phyloP scores from a whole-genome alignment of 2,888 invertebrate genomes.

The Sarcophaga caerulescens region DNA sequence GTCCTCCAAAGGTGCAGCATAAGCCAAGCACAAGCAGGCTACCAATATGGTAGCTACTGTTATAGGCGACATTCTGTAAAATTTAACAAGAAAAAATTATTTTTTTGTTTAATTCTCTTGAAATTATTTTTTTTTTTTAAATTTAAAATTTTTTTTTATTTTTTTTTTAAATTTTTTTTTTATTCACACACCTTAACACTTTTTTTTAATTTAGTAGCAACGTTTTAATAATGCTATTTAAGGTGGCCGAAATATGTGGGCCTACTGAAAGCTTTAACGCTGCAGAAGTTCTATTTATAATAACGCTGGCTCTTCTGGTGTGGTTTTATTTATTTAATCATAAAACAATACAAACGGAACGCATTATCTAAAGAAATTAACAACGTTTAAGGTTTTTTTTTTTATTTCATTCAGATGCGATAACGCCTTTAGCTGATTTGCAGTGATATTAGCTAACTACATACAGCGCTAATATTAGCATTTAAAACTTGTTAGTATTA shows the following conservation, averaged over 20 bases:
- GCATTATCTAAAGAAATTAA: slow-evolving; percentile 29
- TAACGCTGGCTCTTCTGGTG: slow-evolving; percentile 6
- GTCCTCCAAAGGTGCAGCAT: slow-evolving; percentile 66
- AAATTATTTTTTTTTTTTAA: background rate
- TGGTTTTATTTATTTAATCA: background rate
- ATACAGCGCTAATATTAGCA: background rate
- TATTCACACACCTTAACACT: slow-evolving; percentile 18
- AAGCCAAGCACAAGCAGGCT: slow-evolving; percentile 69
- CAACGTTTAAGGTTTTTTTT: background rate
- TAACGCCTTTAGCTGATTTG: slow-evolving; percentile 28
- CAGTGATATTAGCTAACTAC: background rate
- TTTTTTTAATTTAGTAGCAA: background rate
- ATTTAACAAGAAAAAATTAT: slow-evolving; percentile 4
- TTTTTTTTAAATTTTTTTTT: background rate
- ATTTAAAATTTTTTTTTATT: background rate
- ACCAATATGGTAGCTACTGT: slow-evolving; percentile 62
- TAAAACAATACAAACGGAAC: background rate
- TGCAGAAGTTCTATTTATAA: slow-evolving; percentile 68
- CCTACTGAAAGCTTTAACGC: slow-evolving; percentile 65
- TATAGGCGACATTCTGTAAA: slow-evolving; percentile 49
- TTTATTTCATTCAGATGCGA: slow-evolving; percentile 46
- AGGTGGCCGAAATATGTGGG: slow-evolving; percentile 58
- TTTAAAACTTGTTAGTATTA: background rate
- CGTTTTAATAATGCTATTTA: background rate
- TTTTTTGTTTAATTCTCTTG: background rate